Conservation (phyloP, 2,113 vertebrate species). For the Collichthys lucidus region DNA sequence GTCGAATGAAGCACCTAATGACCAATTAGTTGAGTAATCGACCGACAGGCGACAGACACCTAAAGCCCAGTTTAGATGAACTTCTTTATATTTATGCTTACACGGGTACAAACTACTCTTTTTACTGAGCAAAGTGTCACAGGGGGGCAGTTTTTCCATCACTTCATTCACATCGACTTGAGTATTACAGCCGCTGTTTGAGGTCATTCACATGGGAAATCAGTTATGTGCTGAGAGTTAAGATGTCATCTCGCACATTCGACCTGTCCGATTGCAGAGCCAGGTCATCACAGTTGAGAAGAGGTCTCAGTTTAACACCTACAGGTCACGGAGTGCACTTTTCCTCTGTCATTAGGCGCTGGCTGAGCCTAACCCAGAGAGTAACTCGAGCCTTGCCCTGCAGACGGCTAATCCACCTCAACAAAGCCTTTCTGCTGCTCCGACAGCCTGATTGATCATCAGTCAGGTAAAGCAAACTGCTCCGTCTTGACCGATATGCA, state of each 20-base stretch:
- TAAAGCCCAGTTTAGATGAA: not conserved
- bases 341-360: slow-evolving; percentile 50
- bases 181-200: not conserved
- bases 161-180: not conserved
- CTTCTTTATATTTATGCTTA: not conserved
- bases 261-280: slow-evolving; percentile 32
- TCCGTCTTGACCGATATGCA: slow-evolving; percentile 41
- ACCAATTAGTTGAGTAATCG: slow-evolving; percentile 39
- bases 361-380: slow-evolving; percentile 45
- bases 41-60: not conserved
- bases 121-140: not conserved
- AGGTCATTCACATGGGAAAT: slow-evolving; percentile 13
- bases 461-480: slow-evolving; percentile 70
- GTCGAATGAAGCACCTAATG: slow-evolving; percentile 16
- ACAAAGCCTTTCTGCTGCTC: slow-evolving; percentile 63
- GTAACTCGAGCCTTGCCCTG: slow-evolving; percentile 55
- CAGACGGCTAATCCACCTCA: slow-evolving; percentile 65
- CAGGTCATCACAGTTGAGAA: slow-evolving; percentile 39
- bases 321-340: slow-evolving; percentile 64
- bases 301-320: slow-evolving; percentile 72
- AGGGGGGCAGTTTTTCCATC: not conserved
- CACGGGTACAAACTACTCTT: not conserved
- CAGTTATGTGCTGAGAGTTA: not conserved
- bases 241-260: slow-evolving; percentile 57
- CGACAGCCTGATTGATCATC: slow-evolving; percentile 68